A percentile compares a stretch with the other conserved stretches of the same genome.
Conservation (phyloP, 2,113 vertebrate species). For the Apodemus speciosus region DNA sequence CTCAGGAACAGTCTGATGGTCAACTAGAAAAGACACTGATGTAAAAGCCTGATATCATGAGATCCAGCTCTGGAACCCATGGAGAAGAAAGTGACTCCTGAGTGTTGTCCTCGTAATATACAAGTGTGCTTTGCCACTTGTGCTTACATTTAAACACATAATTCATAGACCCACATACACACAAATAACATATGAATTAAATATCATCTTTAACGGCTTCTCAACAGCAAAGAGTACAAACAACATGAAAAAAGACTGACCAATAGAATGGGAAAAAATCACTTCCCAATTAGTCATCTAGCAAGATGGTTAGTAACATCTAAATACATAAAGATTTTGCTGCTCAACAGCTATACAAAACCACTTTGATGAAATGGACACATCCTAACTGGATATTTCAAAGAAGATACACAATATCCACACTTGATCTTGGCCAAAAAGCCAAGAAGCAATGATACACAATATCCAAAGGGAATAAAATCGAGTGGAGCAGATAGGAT, state of each 20-base stretch:
- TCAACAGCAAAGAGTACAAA: neutral
- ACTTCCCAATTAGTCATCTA: neutral
- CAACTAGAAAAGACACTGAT: neutral
- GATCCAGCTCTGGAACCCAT: neutral
- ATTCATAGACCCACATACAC: neutral
- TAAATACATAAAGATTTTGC: neutral
- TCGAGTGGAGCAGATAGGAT: no score
- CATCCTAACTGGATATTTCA: neutral
- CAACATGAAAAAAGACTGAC: neutral
- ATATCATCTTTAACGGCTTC: neutral
- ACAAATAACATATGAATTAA: no score
- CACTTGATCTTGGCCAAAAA: no score
- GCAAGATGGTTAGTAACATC: neutral
- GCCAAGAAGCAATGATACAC: no score
- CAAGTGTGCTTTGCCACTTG: no score
- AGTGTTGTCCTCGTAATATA: neutral
- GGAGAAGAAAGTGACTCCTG: neutral
- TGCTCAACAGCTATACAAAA: neutral
- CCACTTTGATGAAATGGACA: neutral
- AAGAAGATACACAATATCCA: neutral
- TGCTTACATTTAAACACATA: neutral
- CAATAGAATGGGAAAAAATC: neutral
- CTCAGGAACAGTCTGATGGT: neutral
- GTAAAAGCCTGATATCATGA: neutral
- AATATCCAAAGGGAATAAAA: neutral